These are phyloP conservation scores for Lampropteryx suffumata DNA, from an alignment of 2,888 invertebrate genomes.

Conservation along the genomic window DNA sequence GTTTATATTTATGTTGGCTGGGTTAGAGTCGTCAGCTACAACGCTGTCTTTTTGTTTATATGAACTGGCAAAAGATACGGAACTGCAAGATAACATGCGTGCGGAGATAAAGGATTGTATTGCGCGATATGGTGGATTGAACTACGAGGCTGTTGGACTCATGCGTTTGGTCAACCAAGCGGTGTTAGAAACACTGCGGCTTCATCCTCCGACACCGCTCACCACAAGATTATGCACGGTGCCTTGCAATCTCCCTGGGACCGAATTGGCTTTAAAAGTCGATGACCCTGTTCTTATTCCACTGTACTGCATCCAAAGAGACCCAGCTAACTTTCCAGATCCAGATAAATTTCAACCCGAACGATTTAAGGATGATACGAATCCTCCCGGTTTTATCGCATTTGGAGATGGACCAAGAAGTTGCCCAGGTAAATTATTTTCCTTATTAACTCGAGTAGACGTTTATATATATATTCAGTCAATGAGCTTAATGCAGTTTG, in stretches of 20 bases:
- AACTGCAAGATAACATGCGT: conserved; percentile 62
- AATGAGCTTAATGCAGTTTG: conserved; percentile 10
- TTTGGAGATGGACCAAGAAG: conserved; percentile 75
- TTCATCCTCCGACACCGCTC: conserved; percentile 73
- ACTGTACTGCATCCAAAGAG: conserved; percentile 68
- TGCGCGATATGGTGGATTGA: conserved; percentile 55
- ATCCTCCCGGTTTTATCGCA: conserved; percentile 66
- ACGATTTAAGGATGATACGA: conserved; percentile 60
- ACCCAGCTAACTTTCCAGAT: conserved; percentile 62
- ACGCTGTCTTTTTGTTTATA: conserved; percentile 75
- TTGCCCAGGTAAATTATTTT: conserved; percentile 64
- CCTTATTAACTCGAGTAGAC: background rate
- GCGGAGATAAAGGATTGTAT: conserved; percentile 63
- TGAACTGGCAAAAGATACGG: conserved; percentile 66
- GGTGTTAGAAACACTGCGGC: conserved; percentile 63
- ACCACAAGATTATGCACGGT: conserved; percentile 71
- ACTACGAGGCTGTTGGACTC: conserved; percentile 65
- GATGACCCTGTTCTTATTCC: conserved; percentile 69
- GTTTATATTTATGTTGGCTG: conserved; percentile 79
- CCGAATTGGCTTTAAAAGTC: conserved; percentile 56
- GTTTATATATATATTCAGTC: background rate
- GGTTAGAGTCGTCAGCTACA: conserved; percentile 71
- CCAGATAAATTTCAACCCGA: conserved; percentile 72
- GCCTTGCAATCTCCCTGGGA: conserved; percentile 59
- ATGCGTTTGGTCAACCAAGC: conserved; percentile 64